A percentile compares a stretch with the other conserved stretches of the same genome.
phyloP scores from a whole-genome alignment of 2,888 invertebrate species.

The Caenorhabditis sp. region DNA sequence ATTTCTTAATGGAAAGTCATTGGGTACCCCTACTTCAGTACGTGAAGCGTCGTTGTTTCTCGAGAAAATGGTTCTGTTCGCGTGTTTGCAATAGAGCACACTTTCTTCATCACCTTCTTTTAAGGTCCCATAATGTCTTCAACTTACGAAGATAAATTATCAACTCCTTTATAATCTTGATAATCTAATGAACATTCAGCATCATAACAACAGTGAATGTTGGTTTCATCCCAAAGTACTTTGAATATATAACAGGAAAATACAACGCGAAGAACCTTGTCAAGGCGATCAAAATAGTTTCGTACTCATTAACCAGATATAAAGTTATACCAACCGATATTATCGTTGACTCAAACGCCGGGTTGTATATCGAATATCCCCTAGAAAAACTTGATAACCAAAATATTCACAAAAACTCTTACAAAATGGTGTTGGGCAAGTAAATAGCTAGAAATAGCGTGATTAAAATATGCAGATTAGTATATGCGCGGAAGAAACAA shows the following conservation, averaged over 20 bases:
- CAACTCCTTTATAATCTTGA: no score
- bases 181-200: background rate
- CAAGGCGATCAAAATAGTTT: constrained; percentile 17
- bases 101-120: no score
- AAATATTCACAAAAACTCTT: background rate
- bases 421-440: constrained; percentile 26
- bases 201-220: background rate
- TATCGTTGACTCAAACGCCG: constrained; percentile 14
- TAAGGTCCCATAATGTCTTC: no score
- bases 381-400: no score
- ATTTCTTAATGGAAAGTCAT: no score
- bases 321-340: constrained; percentile 16
- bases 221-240: constrained; percentile 6
- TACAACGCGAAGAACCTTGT: constrained; percentile 25
- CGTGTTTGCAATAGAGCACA: no score
- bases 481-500: constrained; percentile 22
- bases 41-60: no score
- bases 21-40: no score
- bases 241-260: constrained; percentile 21
- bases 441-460: constrained; percentile 14
- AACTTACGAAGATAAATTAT: no score
- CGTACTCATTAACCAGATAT: constrained; percentile 25
- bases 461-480: constrained; percentile 20
- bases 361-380: constrained; percentile 18
- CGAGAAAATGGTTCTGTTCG: no score